Percentiles rank a stretch among this genome's conserved stretches.
phyloP scores from a whole-genome alignment of 2,888 invertebrate species.

The Dendrolimus houi region DNA sequence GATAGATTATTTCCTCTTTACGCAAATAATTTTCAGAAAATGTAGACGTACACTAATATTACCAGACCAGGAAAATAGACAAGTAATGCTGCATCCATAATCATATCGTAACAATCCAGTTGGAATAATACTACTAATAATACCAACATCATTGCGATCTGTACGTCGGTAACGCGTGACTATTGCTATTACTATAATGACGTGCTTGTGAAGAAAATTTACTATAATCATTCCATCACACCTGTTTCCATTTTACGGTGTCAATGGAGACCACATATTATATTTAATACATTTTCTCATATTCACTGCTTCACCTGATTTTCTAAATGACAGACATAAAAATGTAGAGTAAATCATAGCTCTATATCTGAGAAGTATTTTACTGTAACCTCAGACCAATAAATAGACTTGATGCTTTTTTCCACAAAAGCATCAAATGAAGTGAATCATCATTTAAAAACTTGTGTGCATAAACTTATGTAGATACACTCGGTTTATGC shows the following conservation, averaged over 20 bases:
- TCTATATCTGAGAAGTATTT: neutral
- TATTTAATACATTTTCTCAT: neutral
- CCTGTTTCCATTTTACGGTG: conserved; percentile 29
- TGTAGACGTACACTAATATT: neutral
- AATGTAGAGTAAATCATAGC: neutral
- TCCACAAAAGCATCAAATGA: too few relatives aligned
- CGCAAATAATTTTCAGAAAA: too few relatives aligned
- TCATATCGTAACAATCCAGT: neutral
- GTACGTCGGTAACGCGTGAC: conserved; percentile 32
- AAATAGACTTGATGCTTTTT: too few relatives aligned
- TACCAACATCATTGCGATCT: neutral
- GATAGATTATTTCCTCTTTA: too few relatives aligned
- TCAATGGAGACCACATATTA: neutral
- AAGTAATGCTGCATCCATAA: neutral
- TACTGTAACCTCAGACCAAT: neutral
- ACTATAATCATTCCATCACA: conserved; percentile 48
- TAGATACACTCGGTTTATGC: too few relatives aligned
- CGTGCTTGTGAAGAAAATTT: conserved; percentile 49
- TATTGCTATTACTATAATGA: conserved; percentile 50
- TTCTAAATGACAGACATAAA: neutral
- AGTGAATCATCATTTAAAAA: too few relatives aligned
- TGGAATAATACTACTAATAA: neutral
- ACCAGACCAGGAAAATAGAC: neutral
- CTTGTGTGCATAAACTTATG: too few relatives aligned
- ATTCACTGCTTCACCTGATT: neutral